phyloP scores from a whole-genome alignment of 1,140 invertebrate species.

The Drosophila chauvacae region DNA sequence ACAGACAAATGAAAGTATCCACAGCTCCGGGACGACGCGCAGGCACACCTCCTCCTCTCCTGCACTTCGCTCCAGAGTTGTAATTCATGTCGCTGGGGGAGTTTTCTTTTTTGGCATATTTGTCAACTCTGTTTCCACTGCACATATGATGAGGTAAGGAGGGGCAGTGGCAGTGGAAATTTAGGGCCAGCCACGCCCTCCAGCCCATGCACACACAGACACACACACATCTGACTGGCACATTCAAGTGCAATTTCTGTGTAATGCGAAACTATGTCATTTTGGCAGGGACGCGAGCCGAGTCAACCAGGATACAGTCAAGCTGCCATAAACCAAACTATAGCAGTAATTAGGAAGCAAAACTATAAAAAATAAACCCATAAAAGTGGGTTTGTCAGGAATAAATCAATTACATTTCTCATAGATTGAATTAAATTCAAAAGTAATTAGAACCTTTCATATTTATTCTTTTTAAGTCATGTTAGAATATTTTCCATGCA shows the following conservation, averaged over 20 bases:
- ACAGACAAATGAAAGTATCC: slow-evolving; percentile 60
- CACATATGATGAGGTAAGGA: slow-evolving; percentile 43
- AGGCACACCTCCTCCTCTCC: slow-evolving; percentile 9
- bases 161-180: slow-evolving; percentile 1
- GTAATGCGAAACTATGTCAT: slow-evolving; percentile 81
- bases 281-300: slow-evolving; percentile 62
- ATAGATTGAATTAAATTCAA: background rate
- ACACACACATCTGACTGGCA: slow-evolving; percentile 56
- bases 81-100: slow-evolving; percentile 52
- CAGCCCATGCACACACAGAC: slow-evolving; percentile 1
- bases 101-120: slow-evolving; percentile 77
- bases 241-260: slow-evolving; percentile 81
- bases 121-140: slow-evolving; percentile 71
- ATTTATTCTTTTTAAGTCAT: too few relatives aligned
- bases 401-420: background rate
- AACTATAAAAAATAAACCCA: background rate
- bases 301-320: slow-evolving; percentile 28
- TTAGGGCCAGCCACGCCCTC: slow-evolving; percentile 52
- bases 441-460: too few relatives aligned
- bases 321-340: background rate
- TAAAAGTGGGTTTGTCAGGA: too few relatives aligned
- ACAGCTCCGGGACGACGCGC: slow-evolving; percentile 51
- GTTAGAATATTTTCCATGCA: background rate
- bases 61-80: slow-evolving; percentile 16
- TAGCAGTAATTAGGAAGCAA: background rate